phyloP scores from a whole-genome alignment of 2,113 vertebrate genomes.

The Galeopterus variegatus region DNA sequence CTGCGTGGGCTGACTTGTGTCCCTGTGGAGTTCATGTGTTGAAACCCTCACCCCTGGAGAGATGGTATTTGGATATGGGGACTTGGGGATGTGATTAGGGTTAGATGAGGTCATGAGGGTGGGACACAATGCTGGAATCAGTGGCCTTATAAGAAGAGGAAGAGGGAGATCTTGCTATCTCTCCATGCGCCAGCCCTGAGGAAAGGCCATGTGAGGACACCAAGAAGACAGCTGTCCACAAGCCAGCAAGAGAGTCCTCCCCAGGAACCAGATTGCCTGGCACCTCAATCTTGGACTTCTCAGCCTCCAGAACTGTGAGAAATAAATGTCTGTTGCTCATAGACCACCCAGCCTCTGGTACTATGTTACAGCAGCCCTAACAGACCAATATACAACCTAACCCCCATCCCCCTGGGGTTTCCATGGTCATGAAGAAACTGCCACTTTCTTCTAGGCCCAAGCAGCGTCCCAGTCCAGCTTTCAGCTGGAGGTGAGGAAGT shows the following conservation, averaged over 20 bases:
- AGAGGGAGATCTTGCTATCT: too few species aligned
- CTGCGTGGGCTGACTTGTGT: too few species aligned
- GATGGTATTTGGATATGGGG: too few species aligned
- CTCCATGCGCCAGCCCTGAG: neutral
- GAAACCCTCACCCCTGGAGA: too few species aligned
- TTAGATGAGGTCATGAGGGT: neutral
- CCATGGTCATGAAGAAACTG: neutral
- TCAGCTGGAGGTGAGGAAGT: neutral
- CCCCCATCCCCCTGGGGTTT: neutral
- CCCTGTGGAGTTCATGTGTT: neutral
- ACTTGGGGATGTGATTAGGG: too few species aligned
- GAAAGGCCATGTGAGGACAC: neutral
- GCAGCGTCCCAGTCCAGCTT: neutral
- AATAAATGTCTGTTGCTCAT: neutral
- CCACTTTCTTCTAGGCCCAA: neutral
- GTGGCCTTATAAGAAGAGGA: neutral
- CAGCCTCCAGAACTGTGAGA: neutral
- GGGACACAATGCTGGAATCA: rapidly evolving
- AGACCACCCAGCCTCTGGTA: neutral
- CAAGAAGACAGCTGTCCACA: neutral
- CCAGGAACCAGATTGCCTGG: too few species aligned
- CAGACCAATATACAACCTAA: too few species aligned
- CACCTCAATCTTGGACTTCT: too few species aligned
- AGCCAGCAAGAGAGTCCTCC: neutral
- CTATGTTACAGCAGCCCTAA: too few species aligned